Evolutionary conservation across 2,888 invertebrate species (phyloP).

Genomic region (Dinocampus coccinellae): DNA sequence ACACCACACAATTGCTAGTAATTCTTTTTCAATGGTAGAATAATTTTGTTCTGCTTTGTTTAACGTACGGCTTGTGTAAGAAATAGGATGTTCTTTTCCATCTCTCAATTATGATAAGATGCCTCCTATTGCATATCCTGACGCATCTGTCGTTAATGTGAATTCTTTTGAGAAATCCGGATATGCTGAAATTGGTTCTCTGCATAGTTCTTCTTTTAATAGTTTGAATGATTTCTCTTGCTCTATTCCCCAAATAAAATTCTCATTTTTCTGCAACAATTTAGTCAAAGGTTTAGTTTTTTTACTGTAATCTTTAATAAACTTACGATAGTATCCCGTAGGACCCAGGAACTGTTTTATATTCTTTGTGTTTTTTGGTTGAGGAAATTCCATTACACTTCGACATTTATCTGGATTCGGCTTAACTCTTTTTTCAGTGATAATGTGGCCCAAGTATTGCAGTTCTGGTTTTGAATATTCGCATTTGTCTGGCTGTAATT

Average conservation of each 20-base stretch:
- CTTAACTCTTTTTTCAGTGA: slow-evolving; percentile 45
- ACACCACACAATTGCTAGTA: not conserved
- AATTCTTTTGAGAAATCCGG: slow-evolving; percentile 55
- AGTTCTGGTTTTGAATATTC: slow-evolving; percentile 44
- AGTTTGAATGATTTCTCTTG: slow-evolving; percentile 36
- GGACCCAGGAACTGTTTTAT: slow-evolving; percentile 46
- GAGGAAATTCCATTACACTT: not conserved
- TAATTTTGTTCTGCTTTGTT: slow-evolving; percentile 21
- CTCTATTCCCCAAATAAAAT: slow-evolving; percentile 37
- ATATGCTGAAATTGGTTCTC: slow-evolving; percentile 44
- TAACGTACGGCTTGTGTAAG: slow-evolving; percentile 14
- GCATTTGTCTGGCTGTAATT: slow-evolving; percentile 36
- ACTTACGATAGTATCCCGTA: slow-evolving; percentile 48
- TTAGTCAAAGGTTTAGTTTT: slow-evolving; percentile 47
- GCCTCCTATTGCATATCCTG: slow-evolving; percentile 2
- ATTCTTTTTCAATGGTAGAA: slow-evolving; percentile 14
- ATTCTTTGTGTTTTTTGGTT: not conserved
- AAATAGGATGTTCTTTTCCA: slow-evolving; percentile 14
- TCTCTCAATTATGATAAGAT: not conserved
- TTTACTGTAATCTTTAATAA: slow-evolving; percentile 45
- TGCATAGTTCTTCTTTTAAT: slow-evolving; percentile 34
- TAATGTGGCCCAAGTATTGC: slow-evolving; percentile 50
- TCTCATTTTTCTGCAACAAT: slow-evolving; percentile 44
- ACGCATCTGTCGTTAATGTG: slow-evolving; percentile 41
- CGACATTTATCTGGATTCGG: slow-evolving; percentile 47